Percentiles rank a stretch among this genome's conserved stretches.
These are phyloP conservation scores for Tetraneura akinire DNA, from an alignment of 1,140 invertebrate species.

Conservation along the genomic window DNA sequence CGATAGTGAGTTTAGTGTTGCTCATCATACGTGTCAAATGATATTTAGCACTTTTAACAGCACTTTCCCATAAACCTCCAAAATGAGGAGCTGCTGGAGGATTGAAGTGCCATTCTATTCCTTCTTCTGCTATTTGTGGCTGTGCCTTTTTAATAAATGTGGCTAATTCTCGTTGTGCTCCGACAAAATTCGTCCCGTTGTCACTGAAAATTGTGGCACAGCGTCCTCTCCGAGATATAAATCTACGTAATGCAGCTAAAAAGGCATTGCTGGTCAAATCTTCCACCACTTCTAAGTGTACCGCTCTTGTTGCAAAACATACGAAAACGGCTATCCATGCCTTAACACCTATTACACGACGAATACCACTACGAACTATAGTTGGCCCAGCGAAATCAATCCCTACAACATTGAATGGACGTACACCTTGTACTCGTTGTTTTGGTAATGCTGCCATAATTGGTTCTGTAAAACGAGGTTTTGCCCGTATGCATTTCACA, in stretches of 20 bases:
- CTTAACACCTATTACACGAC: not conserved
- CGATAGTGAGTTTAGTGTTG: not conserved
- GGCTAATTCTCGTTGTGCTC: conserved; percentile 53
- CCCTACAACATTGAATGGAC: not conserved
- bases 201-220: conserved; percentile 57
- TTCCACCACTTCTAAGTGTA: conserved; percentile 57
- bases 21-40: not conserved
- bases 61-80: conserved; percentile 60
- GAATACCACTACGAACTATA: not conserved
- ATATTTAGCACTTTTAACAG: conserved; percentile 52
- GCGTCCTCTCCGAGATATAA: conserved; percentile 57
- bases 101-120: conserved; percentile 60
- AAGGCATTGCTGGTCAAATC: conserved; percentile 55
- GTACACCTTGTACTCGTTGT: not conserved
- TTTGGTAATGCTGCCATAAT: conserved; percentile 33
- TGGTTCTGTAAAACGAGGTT: not conserved
- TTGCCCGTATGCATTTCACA: not conserved
- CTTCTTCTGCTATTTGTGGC: conserved; percentile 32
- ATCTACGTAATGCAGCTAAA: conserved; percentile 57
- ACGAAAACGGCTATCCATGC: conserved; percentile 56
- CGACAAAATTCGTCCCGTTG: conserved; percentile 59
- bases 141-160: not conserved
- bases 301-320: conserved; percentile 55
- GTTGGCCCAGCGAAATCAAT: conserved; percentile 25
- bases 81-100: conserved; percentile 59